A percentile compares a stretch with the other conserved stretches of the same genome.
Conservation (phyloP, 2,888 invertebrate species). For the Allolobophora icterica region DNA sequence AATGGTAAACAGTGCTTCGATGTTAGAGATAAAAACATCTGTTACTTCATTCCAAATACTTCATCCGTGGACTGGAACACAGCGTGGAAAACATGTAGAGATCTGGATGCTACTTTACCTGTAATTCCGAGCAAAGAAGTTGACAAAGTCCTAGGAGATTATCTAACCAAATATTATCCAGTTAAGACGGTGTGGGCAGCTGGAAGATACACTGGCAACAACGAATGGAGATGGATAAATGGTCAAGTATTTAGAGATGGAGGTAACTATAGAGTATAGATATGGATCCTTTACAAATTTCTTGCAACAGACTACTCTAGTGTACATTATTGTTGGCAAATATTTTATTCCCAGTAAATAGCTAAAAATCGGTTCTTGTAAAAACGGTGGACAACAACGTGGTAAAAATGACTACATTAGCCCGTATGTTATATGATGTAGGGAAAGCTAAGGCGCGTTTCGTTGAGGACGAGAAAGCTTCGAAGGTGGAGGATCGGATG, state of each 20-base stretch:
- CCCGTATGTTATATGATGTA: too few species aligned
- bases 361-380: too few species aligned
- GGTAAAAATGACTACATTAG: too few species aligned
- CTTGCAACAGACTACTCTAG: too few species aligned
- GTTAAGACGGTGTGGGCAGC: background rate
- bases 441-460: too few species aligned
- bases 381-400: too few species aligned
- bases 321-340: too few species aligned
- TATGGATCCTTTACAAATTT: too few species aligned
- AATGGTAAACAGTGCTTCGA: background rate
- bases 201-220: background rate
- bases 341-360: too few species aligned
- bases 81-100: background rate
- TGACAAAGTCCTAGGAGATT: background rate
- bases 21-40: background rate
- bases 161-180: background rate
- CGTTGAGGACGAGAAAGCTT: too few species aligned
- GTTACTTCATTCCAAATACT: background rate
- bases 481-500: too few species aligned
- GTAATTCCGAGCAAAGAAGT: background rate
- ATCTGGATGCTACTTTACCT: background rate
- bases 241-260: background rate
- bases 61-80: background rate
- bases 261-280: too few species aligned
- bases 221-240: background rate